phyloP scores from a whole-genome alignment of 2,888 invertebrate genomes.

The Pollenia griseotomentosa region DNA sequence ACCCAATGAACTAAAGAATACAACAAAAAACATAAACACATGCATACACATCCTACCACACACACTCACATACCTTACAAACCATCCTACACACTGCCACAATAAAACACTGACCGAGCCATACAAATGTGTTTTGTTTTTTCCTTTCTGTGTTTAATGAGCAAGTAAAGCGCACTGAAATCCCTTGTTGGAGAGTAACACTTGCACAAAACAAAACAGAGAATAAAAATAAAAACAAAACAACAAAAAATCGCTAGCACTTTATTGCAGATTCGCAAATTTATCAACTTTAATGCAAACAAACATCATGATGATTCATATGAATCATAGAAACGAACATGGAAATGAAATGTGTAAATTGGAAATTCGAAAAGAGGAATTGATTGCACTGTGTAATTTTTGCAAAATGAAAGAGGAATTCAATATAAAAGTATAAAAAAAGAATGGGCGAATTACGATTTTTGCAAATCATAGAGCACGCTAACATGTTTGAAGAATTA shows the following conservation, averaged over 20 bases:
- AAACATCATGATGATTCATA: constrained; percentile 1
- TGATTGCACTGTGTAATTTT: constrained; percentile 30
- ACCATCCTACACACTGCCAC: constrained; percentile 56
- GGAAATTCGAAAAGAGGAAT: constrained; percentile 31
- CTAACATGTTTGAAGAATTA: neutral
- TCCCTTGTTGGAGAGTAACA: constrained; percentile 55
- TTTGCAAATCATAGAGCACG: neutral
- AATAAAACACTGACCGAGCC: constrained; percentile 68
- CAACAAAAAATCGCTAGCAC: constrained; percentile 23
- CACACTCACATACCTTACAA: constrained; percentile 44
- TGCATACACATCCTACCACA: constrained; percentile 45
- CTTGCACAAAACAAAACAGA: constrained; percentile 61
- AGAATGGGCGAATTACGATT: constrained; percentile 24
- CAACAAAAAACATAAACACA: constrained; percentile 57
- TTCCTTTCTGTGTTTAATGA: constrained; percentile 38
- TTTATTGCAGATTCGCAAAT: constrained; percentile 53
- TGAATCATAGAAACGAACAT: constrained; percentile 65
- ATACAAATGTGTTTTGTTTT: constrained; percentile 32
- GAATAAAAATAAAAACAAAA: constrained; percentile 39
- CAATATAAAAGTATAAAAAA: constrained; percentile 55
- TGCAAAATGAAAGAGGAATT: constrained; percentile 38
- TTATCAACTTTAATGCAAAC: neutral
- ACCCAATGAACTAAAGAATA: constrained; percentile 72
- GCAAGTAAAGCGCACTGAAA: constrained; percentile 26
- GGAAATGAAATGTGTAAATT: constrained; percentile 66